A percentile compares a stretch with the other conserved stretches of the same genome.
Evolutionary conservation across 2,797 vertebrate species (phyloP).

Genomic region (Sebastes diploproa): DNA sequence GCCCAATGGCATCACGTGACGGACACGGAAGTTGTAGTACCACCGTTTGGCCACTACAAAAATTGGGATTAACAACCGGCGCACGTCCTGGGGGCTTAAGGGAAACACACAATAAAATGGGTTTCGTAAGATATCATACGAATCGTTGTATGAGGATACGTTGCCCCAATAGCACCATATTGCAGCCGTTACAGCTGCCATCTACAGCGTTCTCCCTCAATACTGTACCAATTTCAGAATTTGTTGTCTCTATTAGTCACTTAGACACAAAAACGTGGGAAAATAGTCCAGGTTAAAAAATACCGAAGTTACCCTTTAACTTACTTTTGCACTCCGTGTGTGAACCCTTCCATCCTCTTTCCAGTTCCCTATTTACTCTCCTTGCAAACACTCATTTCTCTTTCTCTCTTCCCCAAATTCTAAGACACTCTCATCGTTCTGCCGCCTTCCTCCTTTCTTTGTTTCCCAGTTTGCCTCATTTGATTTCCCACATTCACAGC

Average conservation of each 20-base stretch:
- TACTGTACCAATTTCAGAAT: no score
- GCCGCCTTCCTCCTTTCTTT: not conserved
- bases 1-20: no score
- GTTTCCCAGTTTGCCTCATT: not conserved
- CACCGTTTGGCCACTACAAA: no score
- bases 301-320: not conserved
- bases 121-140: no score
- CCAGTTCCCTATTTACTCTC: slow-evolving; percentile 1
- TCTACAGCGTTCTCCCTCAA: no score
- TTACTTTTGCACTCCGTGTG: not conserved
- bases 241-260: not conserved
- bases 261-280: not conserved
- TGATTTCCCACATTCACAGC: slow-evolving; percentile 18
- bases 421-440: not conserved
- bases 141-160: no score
- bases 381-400: slow-evolving; percentile 1
- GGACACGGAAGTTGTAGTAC: no score
- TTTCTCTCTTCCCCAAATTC: not conserved
- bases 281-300: not conserved
- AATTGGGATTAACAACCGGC: no score
- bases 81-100: no score
- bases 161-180: no score
- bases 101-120: no score
- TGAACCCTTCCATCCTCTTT: not conserved
- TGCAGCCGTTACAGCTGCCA: no score